Percentiles rank a stretch among this genome's conserved stretches.
These are phyloP conservation scores for Chloroceryle aenea DNA, from an alignment of 2,113 vertebrate species.

Conservation along the genomic window DNA sequence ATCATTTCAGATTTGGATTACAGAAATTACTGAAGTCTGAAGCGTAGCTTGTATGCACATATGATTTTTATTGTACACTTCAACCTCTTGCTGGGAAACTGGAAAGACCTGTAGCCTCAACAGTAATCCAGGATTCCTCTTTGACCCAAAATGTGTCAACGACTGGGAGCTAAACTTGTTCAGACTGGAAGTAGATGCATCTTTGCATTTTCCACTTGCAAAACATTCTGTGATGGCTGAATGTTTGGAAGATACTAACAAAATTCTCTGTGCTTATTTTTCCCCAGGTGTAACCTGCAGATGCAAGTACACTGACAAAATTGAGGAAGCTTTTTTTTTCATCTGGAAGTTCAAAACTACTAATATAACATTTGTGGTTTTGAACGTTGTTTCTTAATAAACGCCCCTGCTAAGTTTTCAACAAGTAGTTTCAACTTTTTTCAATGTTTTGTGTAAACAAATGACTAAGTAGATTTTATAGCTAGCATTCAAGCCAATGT, in stretches of 20 bases:
- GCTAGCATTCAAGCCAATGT: background rate
- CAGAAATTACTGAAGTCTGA: background rate
- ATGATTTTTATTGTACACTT: background rate
- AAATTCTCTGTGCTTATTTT: background rate
- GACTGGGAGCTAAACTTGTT: background rate
- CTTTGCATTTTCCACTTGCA: background rate
- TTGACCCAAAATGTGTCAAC: background rate
- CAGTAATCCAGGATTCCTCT: background rate
- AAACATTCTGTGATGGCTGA: background rate
- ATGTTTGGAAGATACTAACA: background rate
- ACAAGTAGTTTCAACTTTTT: background rate
- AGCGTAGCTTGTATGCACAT: background rate
- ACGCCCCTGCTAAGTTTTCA: background rate
- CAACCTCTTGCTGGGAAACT: background rate
- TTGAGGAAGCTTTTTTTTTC: background rate
- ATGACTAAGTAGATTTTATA: background rate
- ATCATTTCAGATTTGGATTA: background rate
- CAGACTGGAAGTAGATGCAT: background rate
- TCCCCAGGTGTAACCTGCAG: conserved; percentile 25
- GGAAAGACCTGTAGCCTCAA: background rate
- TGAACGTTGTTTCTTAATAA: background rate
- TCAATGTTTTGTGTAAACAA: background rate
- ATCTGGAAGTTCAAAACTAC: background rate
- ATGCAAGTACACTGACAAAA: background rate
- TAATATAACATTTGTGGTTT: background rate